These are phyloP conservation scores for Drosophila ananassae DNA, from an alignment of 1,140 invertebrate species.

Conservation along the genomic window DNA sequence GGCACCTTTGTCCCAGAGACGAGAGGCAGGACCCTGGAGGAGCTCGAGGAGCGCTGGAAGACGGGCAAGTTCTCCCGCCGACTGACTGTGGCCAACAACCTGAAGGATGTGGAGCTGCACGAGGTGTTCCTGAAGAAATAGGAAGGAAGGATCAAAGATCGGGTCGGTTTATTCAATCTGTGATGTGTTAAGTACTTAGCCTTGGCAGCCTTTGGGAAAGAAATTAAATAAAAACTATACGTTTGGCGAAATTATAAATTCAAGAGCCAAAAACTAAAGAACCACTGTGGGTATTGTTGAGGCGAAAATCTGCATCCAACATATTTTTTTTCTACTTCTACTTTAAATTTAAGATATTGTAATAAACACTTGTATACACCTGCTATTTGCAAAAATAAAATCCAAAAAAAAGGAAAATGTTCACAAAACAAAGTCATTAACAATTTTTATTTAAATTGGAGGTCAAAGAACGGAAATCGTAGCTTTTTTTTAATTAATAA, in stretches of 20 bases:
- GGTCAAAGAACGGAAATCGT: not conserved
- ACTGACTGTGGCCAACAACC: slow-evolving; percentile 36
- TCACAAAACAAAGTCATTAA: slow-evolving; percentile 2
- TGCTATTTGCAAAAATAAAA: slow-evolving; percentile 13
- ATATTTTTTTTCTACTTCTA: slow-evolving; percentile 2
- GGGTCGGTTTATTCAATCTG: slow-evolving; percentile 61
- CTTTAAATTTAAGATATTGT: slow-evolving; percentile 15
- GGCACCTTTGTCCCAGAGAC: slow-evolving; percentile 91
- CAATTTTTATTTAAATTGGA: not conserved
- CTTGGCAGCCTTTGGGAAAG: slow-evolving; percentile 54
- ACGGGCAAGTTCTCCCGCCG: slow-evolving; percentile 60
- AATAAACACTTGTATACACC: not conserved
- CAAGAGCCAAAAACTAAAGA: not conserved
- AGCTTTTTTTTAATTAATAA: not conserved
- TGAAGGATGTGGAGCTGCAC: slow-evolving; percentile 67
- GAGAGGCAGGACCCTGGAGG: slow-evolving; percentile 89
- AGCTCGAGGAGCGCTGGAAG: slow-evolving; percentile 88
- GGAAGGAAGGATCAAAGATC: slow-evolving; percentile 1
- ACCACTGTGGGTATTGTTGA: not conserved
- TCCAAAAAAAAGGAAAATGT: not conserved
- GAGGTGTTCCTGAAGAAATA: slow-evolving; percentile 68
- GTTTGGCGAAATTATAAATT: slow-evolving; percentile 13
- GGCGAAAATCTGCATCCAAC: not conserved
- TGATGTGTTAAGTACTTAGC: slow-evolving; percentile 78
- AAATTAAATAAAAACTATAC: slow-evolving; percentile 25